Base-by-base conservation (phyloP, 2,888 invertebrate genomes). In the Cephus spinipes region DNA sequence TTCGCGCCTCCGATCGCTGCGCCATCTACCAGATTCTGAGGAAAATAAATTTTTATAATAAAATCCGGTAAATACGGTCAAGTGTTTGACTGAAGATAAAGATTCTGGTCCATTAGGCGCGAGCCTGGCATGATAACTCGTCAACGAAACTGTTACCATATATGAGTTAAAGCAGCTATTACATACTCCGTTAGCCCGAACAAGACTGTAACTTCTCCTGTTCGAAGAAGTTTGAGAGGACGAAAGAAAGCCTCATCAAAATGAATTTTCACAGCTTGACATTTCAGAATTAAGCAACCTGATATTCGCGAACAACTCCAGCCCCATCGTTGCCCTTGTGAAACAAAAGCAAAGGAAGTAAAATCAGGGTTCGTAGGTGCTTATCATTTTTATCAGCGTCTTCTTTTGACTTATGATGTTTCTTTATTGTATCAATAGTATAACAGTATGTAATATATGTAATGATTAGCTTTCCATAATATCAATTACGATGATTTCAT, bases 11-110 rank as follows among this genome's bases (percentile, higher is more conserved):
- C 1, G 55, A 74, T 12, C 69, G 69, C 31, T 76, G 73, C 81
- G 86, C 85, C 87, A 88, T 85, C 87, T 86, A 33, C 75, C 80
- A 6, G 55, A 55, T 55, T 55, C 23, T 0, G 9, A 0, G 9
- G 9, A 23, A 55, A 55, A 6, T 6, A 23, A 23, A 15, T 15
- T 23, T 40, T 1, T 23, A 15, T 40, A 36, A 15, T 36, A 40
- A 15, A 40, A 40, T 6, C 15, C 40, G 6, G 1, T 55, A 23
- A 23, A 9, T 23, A 23, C 0, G 23, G 9, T 2, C 9, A 55
- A 55, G 2, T 23, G 23, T 23, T 55, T 55, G 9, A 55, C 23
- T 9, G 23, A 55, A 55, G 55, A 23, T 55, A 55, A 55, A 55
- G 23, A 23, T 55, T 40, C 40, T 6, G 15, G 6, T 40, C 4